These are phyloP conservation scores for Mesoligia furuncula DNA, from an alignment of 2,888 invertebrate species.

Conservation along the genomic window DNA sequence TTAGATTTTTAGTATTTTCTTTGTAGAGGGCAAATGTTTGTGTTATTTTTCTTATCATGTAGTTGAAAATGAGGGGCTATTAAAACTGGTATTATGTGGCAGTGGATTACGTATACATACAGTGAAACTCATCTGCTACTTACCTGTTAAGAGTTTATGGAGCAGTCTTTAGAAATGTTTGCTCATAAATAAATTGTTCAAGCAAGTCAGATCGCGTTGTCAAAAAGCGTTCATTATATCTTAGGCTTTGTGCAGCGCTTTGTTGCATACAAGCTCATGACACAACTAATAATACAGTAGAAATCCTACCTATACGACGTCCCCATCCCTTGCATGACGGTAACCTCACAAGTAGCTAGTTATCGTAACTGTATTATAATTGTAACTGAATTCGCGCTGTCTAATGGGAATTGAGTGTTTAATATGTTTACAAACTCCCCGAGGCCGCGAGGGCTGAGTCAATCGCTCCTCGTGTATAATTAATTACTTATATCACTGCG, in stretches of 20 bases:
- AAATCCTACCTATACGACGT: too few species aligned
- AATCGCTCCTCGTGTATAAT: constrained; percentile 42
- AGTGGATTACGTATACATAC: neutral
- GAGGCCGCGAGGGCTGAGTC: constrained; percentile 37
- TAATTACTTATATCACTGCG: constrained; percentile 40
- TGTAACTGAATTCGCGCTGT: constrained; percentile 23
- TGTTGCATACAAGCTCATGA: neutral
- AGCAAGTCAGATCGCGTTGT: neutral
- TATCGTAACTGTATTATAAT: constrained; percentile 37
- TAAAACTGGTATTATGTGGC: neutral
- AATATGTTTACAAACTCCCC: constrained; percentile 51
- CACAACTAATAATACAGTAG: neutral
- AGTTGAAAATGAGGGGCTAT: neutral
- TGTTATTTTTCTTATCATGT: neutral
- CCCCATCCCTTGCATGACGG: neutral
- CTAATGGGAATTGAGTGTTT: constrained; percentile 53
- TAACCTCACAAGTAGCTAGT: neutral
- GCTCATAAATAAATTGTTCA: neutral
- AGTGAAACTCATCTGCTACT: neutral
- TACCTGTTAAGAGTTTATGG: neutral
- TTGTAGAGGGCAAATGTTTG: constrained; percentile 15
- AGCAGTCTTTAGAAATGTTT: neutral
- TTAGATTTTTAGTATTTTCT: constrained; percentile 39
- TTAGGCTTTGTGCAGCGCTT: neutral
- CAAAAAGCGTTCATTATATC: neutral